Conservation (phyloP, 2,113 vertebrate genomes). For the Maccullochella peelii region DNA sequence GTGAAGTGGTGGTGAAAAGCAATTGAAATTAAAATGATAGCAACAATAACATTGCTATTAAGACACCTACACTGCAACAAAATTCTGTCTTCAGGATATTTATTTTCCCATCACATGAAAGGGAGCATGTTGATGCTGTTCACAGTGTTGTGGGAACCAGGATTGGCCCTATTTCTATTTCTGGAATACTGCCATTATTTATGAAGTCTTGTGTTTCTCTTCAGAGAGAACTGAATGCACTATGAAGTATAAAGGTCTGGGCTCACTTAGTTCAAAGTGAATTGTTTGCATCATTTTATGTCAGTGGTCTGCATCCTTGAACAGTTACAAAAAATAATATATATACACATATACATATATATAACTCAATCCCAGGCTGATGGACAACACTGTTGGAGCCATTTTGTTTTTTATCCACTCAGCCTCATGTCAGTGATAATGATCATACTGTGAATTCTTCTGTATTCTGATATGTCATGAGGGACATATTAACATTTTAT, state of each 20-base stretch:
- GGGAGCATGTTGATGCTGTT: constrained; percentile 56
- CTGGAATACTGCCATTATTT: constrained; percentile 66
- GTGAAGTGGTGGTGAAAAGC: neutral
- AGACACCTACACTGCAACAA: constrained; percentile 15
- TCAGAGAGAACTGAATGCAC: constrained; percentile 45
- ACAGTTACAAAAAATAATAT: constrained; percentile 1
- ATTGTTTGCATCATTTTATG: constrained; percentile 40
- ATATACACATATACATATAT: neutral
- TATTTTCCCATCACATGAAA: constrained; percentile 36
- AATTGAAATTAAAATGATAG: neutral
- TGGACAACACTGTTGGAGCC: neutral
- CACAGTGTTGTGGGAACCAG: constrained; percentile 37
- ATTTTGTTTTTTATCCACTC: constrained; percentile 15
- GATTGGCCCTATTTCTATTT: constrained; percentile 65
- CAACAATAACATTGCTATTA: constrained; percentile 24
- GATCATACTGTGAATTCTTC: neutral
- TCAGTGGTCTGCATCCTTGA: constrained; percentile 27
- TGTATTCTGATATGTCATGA: neutral
- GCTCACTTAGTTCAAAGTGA: constrained; percentile 42
- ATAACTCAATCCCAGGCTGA: constrained; percentile 2
- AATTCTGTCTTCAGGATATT: constrained; percentile 35
- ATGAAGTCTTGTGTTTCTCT: constrained; percentile 60
- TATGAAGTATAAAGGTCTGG: constrained; percentile 37
- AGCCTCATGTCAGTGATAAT: neutral
- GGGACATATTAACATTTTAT: neutral